Conservation (phyloP, 2,113 vertebrate genomes). For the Poecile atricapillus region DNA sequence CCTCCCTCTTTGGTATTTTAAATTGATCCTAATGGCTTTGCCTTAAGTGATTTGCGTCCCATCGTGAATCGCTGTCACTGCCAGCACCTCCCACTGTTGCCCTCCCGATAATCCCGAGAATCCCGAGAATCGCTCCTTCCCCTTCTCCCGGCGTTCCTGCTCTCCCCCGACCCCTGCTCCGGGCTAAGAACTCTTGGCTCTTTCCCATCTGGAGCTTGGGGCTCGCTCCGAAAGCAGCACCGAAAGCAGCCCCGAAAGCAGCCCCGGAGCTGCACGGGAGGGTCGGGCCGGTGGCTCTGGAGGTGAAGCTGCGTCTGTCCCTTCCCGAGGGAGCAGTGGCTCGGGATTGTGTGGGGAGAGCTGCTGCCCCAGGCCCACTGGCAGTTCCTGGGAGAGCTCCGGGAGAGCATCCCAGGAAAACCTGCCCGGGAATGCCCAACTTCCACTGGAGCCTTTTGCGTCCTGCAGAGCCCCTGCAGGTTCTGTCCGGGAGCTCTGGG, state of each 20-base stretch:
- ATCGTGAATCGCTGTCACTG: conserved; percentile 17
- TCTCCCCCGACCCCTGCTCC: neutral
- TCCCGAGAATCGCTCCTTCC: conserved; percentile 56
- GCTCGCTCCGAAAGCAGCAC: neutral
- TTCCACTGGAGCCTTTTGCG: neutral
- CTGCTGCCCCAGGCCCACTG: neutral
- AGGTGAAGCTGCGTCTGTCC: neutral
- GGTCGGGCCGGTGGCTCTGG: neutral
- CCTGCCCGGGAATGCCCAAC: neutral
- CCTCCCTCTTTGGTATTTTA: conserved; percentile 30
- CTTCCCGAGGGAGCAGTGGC: neutral
- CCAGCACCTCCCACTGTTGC: conserved; percentile 25
- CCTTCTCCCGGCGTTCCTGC: conserved; percentile 50
- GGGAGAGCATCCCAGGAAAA: neutral
- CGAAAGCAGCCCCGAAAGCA: neutral
- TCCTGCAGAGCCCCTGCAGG: neutral
- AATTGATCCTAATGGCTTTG: conserved; percentile 45
- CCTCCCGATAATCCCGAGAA: conserved; percentile 36
- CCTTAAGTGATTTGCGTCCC: conserved; percentile 12
- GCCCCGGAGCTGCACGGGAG: neutral
- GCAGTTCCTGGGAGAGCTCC: neutral
- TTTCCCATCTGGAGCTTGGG: neutral
- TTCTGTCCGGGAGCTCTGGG: neutral
- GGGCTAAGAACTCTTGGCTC: neutral
- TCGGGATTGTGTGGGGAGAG: neutral